A percentile compares a stretch with the other conserved stretches of the same genome.
Evolutionary conservation across 2,797 vertebrate species (phyloP).

Genomic region (Melanitta fusca): DNA sequence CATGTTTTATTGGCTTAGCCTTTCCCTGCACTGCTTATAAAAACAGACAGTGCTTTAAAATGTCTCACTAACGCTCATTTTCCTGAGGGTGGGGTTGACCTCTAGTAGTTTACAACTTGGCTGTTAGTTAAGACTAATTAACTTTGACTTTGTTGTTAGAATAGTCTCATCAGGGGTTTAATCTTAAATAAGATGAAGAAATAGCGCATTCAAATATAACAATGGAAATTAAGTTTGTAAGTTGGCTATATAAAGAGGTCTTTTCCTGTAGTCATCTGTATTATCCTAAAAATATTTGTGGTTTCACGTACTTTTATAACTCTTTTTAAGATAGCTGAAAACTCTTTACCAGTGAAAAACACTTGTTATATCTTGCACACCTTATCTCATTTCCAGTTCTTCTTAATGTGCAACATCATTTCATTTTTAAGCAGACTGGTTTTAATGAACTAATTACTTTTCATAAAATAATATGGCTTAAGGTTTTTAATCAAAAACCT

Average conservation of each 20-base stretch:
- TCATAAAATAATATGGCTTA: slow-evolving; percentile 31
- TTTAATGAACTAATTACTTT: slow-evolving; percentile 25
- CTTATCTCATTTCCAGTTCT: neutral
- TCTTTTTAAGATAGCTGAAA: slow-evolving; percentile 11
- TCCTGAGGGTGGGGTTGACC: slow-evolving; percentile 79
- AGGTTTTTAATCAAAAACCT: neutral
- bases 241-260: neutral
- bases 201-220: slow-evolving; percentile 33
- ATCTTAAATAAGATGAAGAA: slow-evolving; percentile 74
- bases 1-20: slow-evolving; percentile 85
- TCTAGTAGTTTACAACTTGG: slow-evolving; percentile 80
- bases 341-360: neutral
- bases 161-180: slow-evolving; percentile 72
- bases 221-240: slow-evolving; percentile 32
- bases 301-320: neutral
- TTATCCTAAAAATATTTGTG: slow-evolving; percentile 1
- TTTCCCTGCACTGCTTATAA: slow-evolving; percentile 83
- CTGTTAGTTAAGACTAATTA: slow-evolving; percentile 83
- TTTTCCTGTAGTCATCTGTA: neutral
- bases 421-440: neutral
- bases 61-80: slow-evolving; percentile 79
- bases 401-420: neutral
- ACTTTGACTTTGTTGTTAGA: slow-evolving; percentile 82
- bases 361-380: neutral
- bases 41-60: slow-evolving; percentile 83